Evolutionary conservation across 2,888 invertebrate genomes (phyloP).

Genomic region (Diaperis boleti): DNA sequence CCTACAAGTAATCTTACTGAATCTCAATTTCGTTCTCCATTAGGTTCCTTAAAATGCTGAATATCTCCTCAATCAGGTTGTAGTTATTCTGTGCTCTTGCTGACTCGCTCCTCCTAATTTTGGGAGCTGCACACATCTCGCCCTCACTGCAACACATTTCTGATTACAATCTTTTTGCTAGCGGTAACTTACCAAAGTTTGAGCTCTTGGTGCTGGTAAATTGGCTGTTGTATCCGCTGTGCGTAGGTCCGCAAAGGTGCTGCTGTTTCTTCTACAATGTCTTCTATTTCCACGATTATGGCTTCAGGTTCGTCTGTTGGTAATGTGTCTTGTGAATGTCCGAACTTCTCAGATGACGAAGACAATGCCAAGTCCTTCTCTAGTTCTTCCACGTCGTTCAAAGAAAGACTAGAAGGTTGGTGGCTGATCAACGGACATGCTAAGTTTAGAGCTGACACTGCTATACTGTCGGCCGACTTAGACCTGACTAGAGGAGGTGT

Average conservation of each 20-base stretch:
- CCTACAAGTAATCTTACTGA: slow-evolving; percentile 50
- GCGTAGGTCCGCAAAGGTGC: slow-evolving; percentile 77
- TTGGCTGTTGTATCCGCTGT: slow-evolving; percentile 80
- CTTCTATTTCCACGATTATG: slow-evolving; percentile 84
- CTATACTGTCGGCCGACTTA: slow-evolving; percentile 82
- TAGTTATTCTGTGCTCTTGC: slow-evolving; percentile 66
- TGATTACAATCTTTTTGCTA: background rate
- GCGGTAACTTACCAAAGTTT: slow-evolving; percentile 66
- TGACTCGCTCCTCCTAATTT: slow-evolving; percentile 61
- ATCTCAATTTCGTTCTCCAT: slow-evolving; percentile 65
- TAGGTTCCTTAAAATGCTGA: slow-evolving; percentile 64
- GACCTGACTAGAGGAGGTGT: slow-evolving; percentile 72
- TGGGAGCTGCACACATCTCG: slow-evolving; percentile 61
- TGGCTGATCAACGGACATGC: slow-evolving; percentile 70
- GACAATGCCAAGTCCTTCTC: slow-evolving; percentile 66
- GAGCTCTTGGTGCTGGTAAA: slow-evolving; percentile 78
- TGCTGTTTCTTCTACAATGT: slow-evolving; percentile 83
- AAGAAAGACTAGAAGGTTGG: slow-evolving; percentile 80
- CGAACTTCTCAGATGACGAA: slow-evolving; percentile 53
- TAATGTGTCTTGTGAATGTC: slow-evolving; percentile 48
- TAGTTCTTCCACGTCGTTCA: slow-evolving; percentile 79
- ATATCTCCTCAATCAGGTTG: slow-evolving; percentile 67
- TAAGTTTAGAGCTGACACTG: slow-evolving; percentile 62
- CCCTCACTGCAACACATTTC: slow-evolving; percentile 60
- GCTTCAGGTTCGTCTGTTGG: slow-evolving; percentile 75